These are phyloP conservation scores for Dioctria linearis DNA, from an alignment of 2,888 invertebrate species.

Conservation along the genomic window DNA sequence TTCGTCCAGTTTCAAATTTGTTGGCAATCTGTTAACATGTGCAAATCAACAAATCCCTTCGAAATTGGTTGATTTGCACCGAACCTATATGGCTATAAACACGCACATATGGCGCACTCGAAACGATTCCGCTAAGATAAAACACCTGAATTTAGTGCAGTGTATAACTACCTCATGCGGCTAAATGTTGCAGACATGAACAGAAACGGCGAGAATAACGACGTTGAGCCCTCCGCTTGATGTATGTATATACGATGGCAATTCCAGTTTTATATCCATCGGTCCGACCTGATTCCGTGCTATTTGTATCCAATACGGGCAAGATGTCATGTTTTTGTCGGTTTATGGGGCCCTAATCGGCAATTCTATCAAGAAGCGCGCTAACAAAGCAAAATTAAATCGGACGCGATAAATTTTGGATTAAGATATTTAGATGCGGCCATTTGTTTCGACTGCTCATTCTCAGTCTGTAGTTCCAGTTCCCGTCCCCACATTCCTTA, in stretches of 20 bases:
- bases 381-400: constrained; percentile 66
- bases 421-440: constrained; percentile 69
- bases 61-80: not conserved
- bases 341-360: constrained; percentile 72
- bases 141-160: constrained; percentile 27
- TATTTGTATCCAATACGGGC: constrained; percentile 59
- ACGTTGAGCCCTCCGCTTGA: constrained; percentile 1
- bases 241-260: not conserved
- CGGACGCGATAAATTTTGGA: constrained; percentile 64
- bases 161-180: not conserved
- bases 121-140: not conserved
- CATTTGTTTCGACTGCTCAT: constrained; percentile 55
- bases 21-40: constrained; percentile 21
- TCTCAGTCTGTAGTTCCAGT: constrained; percentile 22
- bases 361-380: constrained; percentile 72
- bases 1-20: constrained; percentile 10
- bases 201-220: not conserved
- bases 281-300: constrained; percentile 47
- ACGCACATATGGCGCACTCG: constrained; percentile 15
- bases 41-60: not conserved
- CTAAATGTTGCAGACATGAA: constrained; percentile 11
- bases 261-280: constrained; percentile 26
- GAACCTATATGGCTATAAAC: not conserved
- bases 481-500: constrained; percentile 6
- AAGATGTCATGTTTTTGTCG: constrained; percentile 71